phyloP scores from a whole-genome alignment of 2,888 invertebrate genomes.

The Ormia ochracea region DNA sequence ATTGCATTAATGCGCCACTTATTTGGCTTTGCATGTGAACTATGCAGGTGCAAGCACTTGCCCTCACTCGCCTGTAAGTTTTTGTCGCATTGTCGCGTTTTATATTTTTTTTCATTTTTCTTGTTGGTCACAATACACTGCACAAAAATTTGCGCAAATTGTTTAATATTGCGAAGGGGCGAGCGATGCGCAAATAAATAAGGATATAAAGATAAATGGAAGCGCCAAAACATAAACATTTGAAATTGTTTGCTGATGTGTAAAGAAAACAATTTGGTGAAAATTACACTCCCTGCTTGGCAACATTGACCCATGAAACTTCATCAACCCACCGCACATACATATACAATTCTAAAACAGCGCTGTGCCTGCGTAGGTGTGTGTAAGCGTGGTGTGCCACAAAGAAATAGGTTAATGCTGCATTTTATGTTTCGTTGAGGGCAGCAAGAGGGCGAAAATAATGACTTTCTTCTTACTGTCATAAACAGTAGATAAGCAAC shows the following conservation, averaged over 20 bases:
- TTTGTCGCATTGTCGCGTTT: slow-evolving; percentile 25
- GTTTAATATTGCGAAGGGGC: background rate
- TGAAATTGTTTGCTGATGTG: slow-evolving; percentile 43
- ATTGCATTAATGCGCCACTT: slow-evolving; percentile 39
- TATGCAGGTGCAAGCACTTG: background rate
- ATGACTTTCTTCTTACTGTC: no score
- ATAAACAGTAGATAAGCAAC: no score
- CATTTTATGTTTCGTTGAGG: no score
- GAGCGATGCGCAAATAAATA: background rate
- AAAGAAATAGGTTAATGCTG: no score
- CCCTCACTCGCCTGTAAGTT: background rate
- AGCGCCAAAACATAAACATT: slow-evolving; percentile 10
- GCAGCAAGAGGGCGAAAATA: no score
- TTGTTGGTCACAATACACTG: background rate
- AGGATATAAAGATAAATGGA: background rate
- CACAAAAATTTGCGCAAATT: slow-evolving; percentile 30
- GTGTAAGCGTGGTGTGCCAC: no score
- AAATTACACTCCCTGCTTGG: slow-evolving; percentile 38
- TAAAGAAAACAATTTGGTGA: slow-evolving; percentile 50
- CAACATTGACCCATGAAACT: background rate
- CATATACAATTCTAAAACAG: no score
- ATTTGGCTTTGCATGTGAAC: background rate
- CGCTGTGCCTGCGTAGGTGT: no score
- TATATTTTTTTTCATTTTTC: slow-evolving; percentile 13
- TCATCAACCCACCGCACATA: background rate